Conservation (phyloP, 2,888 invertebrate species). For the Caenorhabditis zanzibari region DNA sequence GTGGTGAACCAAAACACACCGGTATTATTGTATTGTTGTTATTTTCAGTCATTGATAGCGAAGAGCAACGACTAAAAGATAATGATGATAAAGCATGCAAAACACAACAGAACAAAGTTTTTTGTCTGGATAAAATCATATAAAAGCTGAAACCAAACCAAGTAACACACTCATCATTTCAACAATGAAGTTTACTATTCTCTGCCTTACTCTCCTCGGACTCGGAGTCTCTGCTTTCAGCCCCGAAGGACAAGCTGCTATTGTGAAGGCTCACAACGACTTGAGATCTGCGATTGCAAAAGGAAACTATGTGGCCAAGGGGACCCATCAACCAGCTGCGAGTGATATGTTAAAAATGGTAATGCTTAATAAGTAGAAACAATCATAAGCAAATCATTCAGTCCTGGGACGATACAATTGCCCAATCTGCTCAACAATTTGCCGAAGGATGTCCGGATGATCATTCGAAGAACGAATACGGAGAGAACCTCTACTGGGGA, state of each 20-base stretch:
- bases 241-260: slow-evolving; percentile 29
- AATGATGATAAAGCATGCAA: neutral
- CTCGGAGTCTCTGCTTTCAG: slow-evolving; percentile 23
- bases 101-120: neutral
- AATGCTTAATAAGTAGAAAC: neutral
- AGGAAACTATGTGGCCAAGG: slow-evolving; percentile 35
- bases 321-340: slow-evolving; percentile 13
- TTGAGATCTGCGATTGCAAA: slow-evolving; percentile 42
- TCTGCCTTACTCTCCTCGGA: slow-evolving; percentile 21
- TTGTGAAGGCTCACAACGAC: slow-evolving; percentile 49
- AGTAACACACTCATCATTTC: neutral
- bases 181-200: slow-evolving; percentile 25
- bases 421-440: slow-evolving; percentile 2
- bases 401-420: slow-evolving; percentile 18
- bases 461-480: neutral
- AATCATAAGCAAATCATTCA: neutral
- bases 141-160: neutral
- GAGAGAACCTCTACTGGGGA: slow-evolving; percentile 22
- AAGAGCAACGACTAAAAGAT: neutral
- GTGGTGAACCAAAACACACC: too few species aligned
- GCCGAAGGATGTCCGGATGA: slow-evolving; percentile 8
- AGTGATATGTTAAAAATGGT: slow-evolving; percentile 14
- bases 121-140: neutral
- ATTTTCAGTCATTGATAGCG: neutral
- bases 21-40: too few species aligned